Conservation (phyloP, 2,113 vertebrate genomes). For the Sarotherodon lohbergeri region DNA sequence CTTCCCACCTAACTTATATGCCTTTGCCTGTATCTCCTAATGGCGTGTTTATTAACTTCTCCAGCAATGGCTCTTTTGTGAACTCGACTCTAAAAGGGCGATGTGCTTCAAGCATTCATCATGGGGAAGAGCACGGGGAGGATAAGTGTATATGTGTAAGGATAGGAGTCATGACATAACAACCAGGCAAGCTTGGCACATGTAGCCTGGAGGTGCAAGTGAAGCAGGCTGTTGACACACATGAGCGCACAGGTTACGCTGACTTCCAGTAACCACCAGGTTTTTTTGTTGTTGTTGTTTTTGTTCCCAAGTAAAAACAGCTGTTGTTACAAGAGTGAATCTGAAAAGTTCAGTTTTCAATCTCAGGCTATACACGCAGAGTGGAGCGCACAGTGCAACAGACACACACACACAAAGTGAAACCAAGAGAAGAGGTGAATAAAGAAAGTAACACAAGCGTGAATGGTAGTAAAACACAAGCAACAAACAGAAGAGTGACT, state of each 20-base stretch:
- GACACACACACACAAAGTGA: neutral
- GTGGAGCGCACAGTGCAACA: neutral
- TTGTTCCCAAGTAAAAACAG: neutral
- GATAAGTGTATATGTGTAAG: neutral
- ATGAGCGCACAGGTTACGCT: neutral
- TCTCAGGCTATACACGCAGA: neutral
- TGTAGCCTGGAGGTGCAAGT: neutral
- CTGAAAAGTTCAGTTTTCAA: neutral
- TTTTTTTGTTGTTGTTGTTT: neutral
- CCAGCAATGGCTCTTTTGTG: neutral
- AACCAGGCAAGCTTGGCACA: neutral
- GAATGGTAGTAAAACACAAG: neutral
- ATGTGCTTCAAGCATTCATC: neutral
- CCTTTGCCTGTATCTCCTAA: neutral
- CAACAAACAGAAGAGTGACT: neutral
- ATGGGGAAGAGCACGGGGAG: neutral
- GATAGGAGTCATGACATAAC: slow-evolving; percentile 16
- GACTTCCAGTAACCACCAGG: neutral
- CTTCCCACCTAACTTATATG: neutral
- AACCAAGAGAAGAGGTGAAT: neutral
- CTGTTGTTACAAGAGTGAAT: neutral
- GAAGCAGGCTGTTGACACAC: neutral
- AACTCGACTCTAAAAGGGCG: neutral
- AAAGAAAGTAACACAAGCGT: neutral
- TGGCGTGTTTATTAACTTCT: neutral